Evolutionary conservation across 2,113 vertebrate species (phyloP).

Genomic region (Crotalus tigris): DNA sequence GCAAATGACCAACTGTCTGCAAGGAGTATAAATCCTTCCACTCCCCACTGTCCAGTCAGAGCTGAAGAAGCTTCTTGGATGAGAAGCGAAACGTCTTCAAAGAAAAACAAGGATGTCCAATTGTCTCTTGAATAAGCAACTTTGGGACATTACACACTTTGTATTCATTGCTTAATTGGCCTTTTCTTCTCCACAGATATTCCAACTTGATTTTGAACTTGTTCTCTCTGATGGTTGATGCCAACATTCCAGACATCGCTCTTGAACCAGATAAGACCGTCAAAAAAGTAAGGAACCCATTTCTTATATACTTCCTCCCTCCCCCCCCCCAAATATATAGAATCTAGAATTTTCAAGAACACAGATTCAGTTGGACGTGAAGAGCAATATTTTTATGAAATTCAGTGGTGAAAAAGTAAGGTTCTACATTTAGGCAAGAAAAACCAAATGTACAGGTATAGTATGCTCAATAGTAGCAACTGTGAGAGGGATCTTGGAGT

Average conservation of each 20-base stretch:
- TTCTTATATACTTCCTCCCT: background rate
- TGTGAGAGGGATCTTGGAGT: too few relatives aligned
- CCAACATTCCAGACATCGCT: slow-evolving; percentile 98
- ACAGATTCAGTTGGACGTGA: background rate
- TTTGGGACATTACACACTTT: background rate
- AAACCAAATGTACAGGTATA: too few relatives aligned
- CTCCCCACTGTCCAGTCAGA: too few relatives aligned
- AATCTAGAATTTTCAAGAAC: background rate
- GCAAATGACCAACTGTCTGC: too few relatives aligned
- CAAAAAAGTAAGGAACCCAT: slow-evolving; percentile 81
- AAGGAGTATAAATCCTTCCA: too few relatives aligned
- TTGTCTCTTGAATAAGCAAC: too few relatives aligned
- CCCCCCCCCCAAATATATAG: background rate
- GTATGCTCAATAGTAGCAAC: too few relatives aligned
- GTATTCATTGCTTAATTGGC: background rate
- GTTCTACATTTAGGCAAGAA: too few relatives aligned
- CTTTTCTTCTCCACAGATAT: slow-evolving; percentile 75
- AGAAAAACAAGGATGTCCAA: too few relatives aligned
- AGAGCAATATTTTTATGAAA: background rate
- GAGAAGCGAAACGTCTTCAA: too few relatives aligned
- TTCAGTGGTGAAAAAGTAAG: too few relatives aligned
- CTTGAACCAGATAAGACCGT: slow-evolving; percentile 98
- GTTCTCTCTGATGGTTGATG: slow-evolving; percentile 99
- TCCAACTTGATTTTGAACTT: slow-evolving; percentile 98
- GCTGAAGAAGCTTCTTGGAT: too few relatives aligned